Evolutionary conservation across 2,888 invertebrate species (phyloP), one percentile per base, ranked within the genome.

Genomic region (Geophilus truncorum): DNA sequence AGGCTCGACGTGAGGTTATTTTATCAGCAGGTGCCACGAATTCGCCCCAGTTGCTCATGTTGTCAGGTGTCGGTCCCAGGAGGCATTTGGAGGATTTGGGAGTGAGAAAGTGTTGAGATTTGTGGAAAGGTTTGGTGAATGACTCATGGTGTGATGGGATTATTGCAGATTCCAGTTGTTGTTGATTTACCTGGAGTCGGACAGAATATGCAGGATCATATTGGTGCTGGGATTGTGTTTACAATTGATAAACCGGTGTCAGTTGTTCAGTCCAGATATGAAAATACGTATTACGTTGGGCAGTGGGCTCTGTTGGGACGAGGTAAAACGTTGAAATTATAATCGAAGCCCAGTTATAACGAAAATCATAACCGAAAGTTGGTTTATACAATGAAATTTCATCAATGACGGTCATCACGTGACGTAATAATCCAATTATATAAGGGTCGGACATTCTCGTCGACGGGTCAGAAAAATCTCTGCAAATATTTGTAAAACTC

Each of bases 201-300:
- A 0, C 89, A 92, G 82, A 96, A 96, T 86, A 89, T 96, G 36
- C 96, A 96, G 87, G 96, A 96, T 85, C 96, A 96, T 85, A 91
- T 96, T 15, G 95, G 94, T 0, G 88, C 94, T 0, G 95, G 95
- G 0, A 87, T 96, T 18, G 92, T 95, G 0, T 96, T 96, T 84
- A 89, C 93, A 86, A 90, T 95, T 0, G 92, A 95, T 86, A 92
- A 93, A 70, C 93, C 94, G 36, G 83, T 82, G 21, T 84, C 83
- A 7, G 82, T 84, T 21, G 82, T 84, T 40, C 84, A 84, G 77
- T 81, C 83, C 7, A 82, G 84, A 57, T 81, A 51, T 32, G 81
- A 81, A 62, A 81, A 81, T 18, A 62, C 51, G 2, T 78, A 78
- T 18, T 78, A 45, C 79, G 36, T 81, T 21, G 34, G 62, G 12